phyloP scores from a whole-genome alignment of 1,140 invertebrate species.

The Drosophila hydei region DNA sequence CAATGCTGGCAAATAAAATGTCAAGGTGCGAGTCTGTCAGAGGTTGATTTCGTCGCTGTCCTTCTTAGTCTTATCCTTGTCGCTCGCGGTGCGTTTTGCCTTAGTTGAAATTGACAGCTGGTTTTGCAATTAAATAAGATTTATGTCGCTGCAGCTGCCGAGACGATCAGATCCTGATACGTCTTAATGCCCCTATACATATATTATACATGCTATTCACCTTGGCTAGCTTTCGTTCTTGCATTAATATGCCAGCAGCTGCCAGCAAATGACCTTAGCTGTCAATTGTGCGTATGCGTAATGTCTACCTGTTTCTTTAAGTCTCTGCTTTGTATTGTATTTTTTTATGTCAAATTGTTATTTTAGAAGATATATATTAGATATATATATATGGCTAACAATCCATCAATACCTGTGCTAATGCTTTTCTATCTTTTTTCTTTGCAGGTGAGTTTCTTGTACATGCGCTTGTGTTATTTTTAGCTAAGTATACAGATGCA shows the following conservation, averaged over 20 bases:
- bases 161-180: slow-evolving; percentile 7
- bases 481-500: neutral
- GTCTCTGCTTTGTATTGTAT: neutral
- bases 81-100: slow-evolving; percentile 26
- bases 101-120: slow-evolving; percentile 78
- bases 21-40: slow-evolving; percentile 60
- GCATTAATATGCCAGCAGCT: slow-evolving; percentile 40
- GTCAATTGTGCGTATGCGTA: slow-evolving; percentile 40
- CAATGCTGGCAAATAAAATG: slow-evolving; percentile 68
- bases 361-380: slow-evolving; percentile 17
- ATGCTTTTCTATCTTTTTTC: neutral
- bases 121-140: slow-evolving; percentile 81
- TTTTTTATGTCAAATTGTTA: slow-evolving; percentile 14
- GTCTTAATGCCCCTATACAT: slow-evolving; percentile 22
- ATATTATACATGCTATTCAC: slow-evolving; percentile 17
- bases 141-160: slow-evolving; percentile 58
- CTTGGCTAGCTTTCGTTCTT: slow-evolving; percentile 21
- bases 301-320: slow-evolving; percentile 3
- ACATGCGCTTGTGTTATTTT: neutral
- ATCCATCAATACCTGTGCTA: slow-evolving; percentile 16
- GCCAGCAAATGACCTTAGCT: slow-evolving; percentile 39
- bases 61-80: slow-evolving; percentile 11
- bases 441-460: slow-evolving; percentile 33
- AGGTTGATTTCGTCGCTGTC: slow-evolving; percentile 33
- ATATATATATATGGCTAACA: neutral